Conservation (phyloP, 2,113 vertebrate species). For the Rhea pennata region DNA sequence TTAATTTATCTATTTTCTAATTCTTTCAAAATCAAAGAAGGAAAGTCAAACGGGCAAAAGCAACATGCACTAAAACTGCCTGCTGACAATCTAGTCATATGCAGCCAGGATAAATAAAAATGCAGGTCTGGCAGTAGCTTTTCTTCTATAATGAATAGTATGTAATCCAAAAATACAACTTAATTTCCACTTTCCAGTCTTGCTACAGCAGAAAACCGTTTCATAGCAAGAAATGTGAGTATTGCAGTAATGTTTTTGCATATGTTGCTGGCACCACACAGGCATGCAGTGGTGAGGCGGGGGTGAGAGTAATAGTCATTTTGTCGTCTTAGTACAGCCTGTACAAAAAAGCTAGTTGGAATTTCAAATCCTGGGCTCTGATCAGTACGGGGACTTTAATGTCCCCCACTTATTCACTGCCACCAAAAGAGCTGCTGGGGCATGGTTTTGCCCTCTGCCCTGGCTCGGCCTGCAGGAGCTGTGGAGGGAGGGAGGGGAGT, state of each 20-base stretch:
- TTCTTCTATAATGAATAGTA: not conserved
- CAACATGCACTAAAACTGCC: not conserved
- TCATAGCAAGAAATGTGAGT: not conserved
- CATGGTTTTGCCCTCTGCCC: fast-evolving
- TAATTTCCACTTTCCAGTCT: fast-evolving
- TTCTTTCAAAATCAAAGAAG: not conserved
- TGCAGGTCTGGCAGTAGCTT: not conserved
- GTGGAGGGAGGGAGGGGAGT: too few species aligned
- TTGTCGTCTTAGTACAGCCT: not conserved
- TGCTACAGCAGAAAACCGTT: not conserved
- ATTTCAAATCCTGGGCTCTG: not conserved
- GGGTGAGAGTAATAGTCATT: too few species aligned
- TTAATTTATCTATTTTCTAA: not conserved
- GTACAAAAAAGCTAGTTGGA: not conserved
- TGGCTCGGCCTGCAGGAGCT: not conserved
- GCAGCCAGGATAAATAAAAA: not conserved
- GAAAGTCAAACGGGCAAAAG: not conserved
- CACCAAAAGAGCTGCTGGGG: not conserved
- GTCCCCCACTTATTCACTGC: not conserved
- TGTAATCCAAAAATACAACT: not conserved
- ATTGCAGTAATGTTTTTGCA: not conserved
- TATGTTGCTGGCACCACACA: fast-evolving
- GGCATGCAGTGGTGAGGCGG: fast-evolving
- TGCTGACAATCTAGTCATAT: not conserved
- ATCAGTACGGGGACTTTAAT: not conserved